Conservation (phyloP, 2,797 vertebrate species). For the Ceyx erithaca region DNA sequence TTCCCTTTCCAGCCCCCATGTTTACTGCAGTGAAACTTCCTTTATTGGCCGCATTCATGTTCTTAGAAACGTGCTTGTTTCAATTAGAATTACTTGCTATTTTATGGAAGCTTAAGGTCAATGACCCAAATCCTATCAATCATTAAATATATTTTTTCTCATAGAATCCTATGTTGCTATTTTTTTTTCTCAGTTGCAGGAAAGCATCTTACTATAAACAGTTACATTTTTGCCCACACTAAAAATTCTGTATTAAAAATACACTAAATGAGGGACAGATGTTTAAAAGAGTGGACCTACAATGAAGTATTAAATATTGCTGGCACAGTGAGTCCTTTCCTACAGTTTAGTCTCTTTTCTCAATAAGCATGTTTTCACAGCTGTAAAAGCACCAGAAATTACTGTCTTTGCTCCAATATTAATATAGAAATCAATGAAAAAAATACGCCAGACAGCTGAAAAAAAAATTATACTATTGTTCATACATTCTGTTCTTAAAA, state of each 20-base stretch:
- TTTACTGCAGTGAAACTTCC: not conserved
- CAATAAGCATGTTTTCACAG: slow-evolving; percentile 78
- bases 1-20: not conserved
- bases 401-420: slow-evolving; percentile 73
- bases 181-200: slow-evolving; percentile 54
- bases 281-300: slow-evolving; percentile 71
- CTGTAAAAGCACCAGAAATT: slow-evolving; percentile 77
- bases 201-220: slow-evolving; percentile 60
- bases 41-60: not conserved
- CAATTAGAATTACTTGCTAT: slow-evolving; percentile 30
- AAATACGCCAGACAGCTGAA: slow-evolving; percentile 50
- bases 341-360: slow-evolving; percentile 76
- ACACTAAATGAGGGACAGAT: slow-evolving; percentile 79
- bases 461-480: slow-evolving; percentile 52
- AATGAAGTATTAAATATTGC: slow-evolving; percentile 80
- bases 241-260: slow-evolving; percentile 72
- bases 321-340: slow-evolving; percentile 72
- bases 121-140: slow-evolving; percentile 40
- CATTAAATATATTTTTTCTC: slow-evolving; percentile 50
- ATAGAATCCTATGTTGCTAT: slow-evolving; percentile 24
- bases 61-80: not conserved
- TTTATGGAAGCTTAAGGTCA: slow-evolving; percentile 32
- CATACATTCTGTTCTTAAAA: slow-evolving; percentile 43
- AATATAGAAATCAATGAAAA: slow-evolving; percentile 76
- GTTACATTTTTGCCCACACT: slow-evolving; percentile 60